Evolutionary conservation across 1,140 invertebrate genomes (phyloP).

Genomic region (Aphelenchoides besseyi): DNA sequence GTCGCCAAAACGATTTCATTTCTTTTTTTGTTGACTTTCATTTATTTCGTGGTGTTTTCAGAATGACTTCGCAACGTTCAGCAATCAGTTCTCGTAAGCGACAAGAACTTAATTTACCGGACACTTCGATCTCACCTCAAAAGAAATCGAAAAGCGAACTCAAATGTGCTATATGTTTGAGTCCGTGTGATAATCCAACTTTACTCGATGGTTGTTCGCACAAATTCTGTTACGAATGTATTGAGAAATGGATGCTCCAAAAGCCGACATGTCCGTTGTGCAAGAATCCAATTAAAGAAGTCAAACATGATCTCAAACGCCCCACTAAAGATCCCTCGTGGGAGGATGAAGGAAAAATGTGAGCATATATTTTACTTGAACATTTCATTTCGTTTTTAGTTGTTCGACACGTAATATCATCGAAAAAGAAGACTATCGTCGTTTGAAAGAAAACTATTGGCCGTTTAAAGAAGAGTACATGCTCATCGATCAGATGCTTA

Average conservation of each 20-base stretch:
- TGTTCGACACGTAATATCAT: background rate
- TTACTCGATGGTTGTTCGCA: slow-evolving; percentile 12
- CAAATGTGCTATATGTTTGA: slow-evolving; percentile 26
- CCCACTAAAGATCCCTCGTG: background rate
- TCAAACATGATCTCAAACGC: slow-evolving; percentile 17
- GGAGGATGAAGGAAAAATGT: background rate
- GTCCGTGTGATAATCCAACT: background rate
- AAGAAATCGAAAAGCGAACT: slow-evolving; percentile 1
- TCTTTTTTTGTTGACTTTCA: background rate
- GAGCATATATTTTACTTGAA: background rate
- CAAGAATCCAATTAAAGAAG: slow-evolving; percentile 15
- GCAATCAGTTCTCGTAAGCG: background rate
- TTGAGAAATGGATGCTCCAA: slow-evolving; percentile 18
- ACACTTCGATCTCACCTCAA: too few species aligned
- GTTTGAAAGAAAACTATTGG: background rate
- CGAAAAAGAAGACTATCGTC: background rate
- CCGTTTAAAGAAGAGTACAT: background rate
- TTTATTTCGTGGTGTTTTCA: background rate
- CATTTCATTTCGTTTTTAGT: background rate
- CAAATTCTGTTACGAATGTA: slow-evolving; percentile 24
- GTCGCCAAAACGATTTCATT: background rate
- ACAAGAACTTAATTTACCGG: too few species aligned
- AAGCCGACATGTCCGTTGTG: slow-evolving; percentile 27
- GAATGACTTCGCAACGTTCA: background rate
- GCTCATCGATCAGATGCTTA: background rate